A percentile compares a stretch with the other conserved stretches of the same genome.
phyloP scores from a whole-genome alignment of 2,888 invertebrate genomes.

The Leucophora obtusa region DNA sequence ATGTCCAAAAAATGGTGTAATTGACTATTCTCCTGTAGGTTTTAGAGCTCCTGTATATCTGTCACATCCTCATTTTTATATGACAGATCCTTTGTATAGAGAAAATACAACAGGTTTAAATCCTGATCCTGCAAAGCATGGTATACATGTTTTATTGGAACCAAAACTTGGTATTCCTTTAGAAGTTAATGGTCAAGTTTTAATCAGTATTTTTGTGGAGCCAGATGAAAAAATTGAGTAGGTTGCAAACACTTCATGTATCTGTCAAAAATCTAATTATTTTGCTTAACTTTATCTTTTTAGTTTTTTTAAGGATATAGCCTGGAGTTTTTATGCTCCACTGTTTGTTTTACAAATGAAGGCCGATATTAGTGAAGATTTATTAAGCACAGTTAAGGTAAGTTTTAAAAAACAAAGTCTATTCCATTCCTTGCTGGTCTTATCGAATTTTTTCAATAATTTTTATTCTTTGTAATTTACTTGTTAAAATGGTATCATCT shows the following conservation, averaged over 20 bases:
- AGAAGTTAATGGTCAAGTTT: conserved; percentile 84
- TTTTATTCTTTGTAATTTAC: too few relatives aligned
- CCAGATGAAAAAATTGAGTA: conserved; percentile 80
- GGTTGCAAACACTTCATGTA: conserved; percentile 70
- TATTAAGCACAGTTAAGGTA: conserved; percentile 68
- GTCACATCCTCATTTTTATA: conserved; percentile 89
- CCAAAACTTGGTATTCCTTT: conserved; percentile 88
- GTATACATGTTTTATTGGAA: conserved; percentile 85
- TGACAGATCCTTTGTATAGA: conserved; percentile 84
- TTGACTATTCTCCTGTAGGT: conserved; percentile 85
- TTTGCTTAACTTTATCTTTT: too few relatives aligned
- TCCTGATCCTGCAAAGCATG: conserved; percentile 82
- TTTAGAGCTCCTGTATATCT: conserved; percentile 89
- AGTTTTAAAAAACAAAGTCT: not conserved
- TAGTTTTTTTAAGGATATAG: conserved; percentile 68
- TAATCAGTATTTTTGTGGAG: conserved; percentile 84
- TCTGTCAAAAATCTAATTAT: too few relatives aligned
- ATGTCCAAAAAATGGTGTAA: conserved; percentile 81
- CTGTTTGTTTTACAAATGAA: conserved; percentile 64
- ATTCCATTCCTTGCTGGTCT: too few relatives aligned
- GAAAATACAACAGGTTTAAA: conserved; percentile 83
- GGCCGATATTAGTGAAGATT: conserved; percentile 65
- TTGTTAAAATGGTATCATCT: too few relatives aligned
- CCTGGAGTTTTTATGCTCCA: conserved; percentile 72
- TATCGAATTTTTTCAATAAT: not conserved